A percentile compares a stretch with the other conserved stretches of the same genome.
phyloP scores from a whole-genome alignment of 1,140 invertebrate species.

The Drosophila watanabei region DNA sequence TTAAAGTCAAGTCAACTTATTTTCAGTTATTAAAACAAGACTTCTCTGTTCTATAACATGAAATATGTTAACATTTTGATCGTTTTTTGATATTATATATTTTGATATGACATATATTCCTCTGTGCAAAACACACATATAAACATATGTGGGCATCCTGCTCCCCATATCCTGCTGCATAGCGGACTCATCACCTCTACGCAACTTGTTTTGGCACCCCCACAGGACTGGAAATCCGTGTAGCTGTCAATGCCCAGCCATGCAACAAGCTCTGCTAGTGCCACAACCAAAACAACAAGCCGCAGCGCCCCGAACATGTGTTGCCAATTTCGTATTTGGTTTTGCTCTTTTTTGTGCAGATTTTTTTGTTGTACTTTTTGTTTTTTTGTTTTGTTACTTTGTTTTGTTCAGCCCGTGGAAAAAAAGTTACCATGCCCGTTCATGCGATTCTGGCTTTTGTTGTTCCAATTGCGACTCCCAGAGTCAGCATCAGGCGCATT shows the following conservation, averaged over 20 bases:
- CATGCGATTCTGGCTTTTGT: slow-evolving; percentile 57
- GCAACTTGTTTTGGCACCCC: slow-evolving; percentile 44
- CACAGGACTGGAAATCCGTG: slow-evolving; percentile 47
- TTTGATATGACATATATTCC: background rate
- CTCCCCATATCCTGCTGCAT: background rate
- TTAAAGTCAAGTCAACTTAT: background rate
- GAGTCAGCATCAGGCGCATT: slow-evolving; percentile 33
- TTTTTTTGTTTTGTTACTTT: slow-evolving; percentile 16
- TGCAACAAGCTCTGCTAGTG: slow-evolving; percentile 59
- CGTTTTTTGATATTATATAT: background rate
- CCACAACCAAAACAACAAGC: slow-evolving; percentile 61
- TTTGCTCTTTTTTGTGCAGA: slow-evolving; percentile 11
- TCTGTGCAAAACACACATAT: slow-evolving; percentile 1
- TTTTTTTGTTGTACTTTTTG: background rate
- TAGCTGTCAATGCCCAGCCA: slow-evolving; percentile 67
- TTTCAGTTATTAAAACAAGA: background rate
- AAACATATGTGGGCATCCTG: background rate
- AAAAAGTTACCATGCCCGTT: slow-evolving; percentile 42
- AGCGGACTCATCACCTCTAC: slow-evolving; percentile 20
- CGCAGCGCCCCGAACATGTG: slow-evolving; percentile 67
- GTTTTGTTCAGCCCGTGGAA: slow-evolving; percentile 11
- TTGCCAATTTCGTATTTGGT: slow-evolving; percentile 51
- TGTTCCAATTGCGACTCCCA: slow-evolving; percentile 19
- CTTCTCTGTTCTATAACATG: background rate
- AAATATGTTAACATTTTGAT: background rate